phyloP scores from a whole-genome alignment of 2,797 vertebrate species.

The Coregonus sp. region DNA sequence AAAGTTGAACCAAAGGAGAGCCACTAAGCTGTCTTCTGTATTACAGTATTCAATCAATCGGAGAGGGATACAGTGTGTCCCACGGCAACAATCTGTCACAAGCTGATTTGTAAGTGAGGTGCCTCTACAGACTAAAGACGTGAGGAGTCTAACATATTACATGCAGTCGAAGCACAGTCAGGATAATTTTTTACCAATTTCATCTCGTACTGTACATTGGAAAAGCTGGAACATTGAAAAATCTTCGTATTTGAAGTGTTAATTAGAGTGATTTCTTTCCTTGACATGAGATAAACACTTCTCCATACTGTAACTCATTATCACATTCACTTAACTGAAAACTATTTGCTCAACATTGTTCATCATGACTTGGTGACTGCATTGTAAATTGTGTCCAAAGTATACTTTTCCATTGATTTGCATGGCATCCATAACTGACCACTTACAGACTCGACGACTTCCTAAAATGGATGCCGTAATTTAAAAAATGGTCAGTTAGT shows the following conservation, averaged over 20 bases:
- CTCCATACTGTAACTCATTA: not conserved
- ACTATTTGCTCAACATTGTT: too few relatives aligned
- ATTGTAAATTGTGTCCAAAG: too few relatives aligned
- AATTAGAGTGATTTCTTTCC: not conserved
- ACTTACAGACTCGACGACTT: too few relatives aligned
- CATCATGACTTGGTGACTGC: too few relatives aligned
- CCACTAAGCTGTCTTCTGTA: not conserved
- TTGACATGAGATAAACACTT: not conserved
- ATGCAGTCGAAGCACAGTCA: not conserved
- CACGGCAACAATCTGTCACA: not conserved
- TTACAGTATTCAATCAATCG: not conserved
- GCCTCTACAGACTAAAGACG: not conserved
- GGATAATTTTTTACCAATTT: not conserved
- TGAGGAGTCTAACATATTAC: not conserved
- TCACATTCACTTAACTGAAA: not conserved
- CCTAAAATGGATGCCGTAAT: not conserved
- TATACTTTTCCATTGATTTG: too few relatives aligned
- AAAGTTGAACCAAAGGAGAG: not conserved
- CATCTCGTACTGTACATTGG: not conserved
- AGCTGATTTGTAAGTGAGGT: not conserved
- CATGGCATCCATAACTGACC: too few relatives aligned
- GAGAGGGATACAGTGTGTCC: not conserved
- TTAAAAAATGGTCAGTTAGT: not conserved
- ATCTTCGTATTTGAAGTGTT: not conserved
- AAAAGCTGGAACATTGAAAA: not conserved